Conservation (phyloP, 1,140 invertebrate species). For the Nymphalis io region DNA sequence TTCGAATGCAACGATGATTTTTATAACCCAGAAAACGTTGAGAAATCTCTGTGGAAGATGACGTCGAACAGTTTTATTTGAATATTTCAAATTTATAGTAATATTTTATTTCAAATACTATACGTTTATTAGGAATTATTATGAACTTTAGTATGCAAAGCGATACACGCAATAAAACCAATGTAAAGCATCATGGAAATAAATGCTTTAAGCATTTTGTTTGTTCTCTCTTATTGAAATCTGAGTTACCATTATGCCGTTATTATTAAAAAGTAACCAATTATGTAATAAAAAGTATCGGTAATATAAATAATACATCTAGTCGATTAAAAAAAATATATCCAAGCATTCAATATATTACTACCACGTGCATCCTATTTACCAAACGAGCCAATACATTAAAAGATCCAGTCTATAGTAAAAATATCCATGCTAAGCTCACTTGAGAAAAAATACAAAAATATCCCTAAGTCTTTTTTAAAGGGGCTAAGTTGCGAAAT, state of each 20-base stretch:
- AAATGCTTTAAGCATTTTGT: too few species aligned
- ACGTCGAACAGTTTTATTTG: slow-evolving; percentile 12
- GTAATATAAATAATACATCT: too few species aligned
- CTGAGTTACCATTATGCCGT: too few species aligned
- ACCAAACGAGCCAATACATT: slow-evolving; percentile 1
- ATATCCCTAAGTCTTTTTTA: slow-evolving; percentile 46
- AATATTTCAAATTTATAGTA: background rate
- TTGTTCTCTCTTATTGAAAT: too few species aligned
- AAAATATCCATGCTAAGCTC: background rate
- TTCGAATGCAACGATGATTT: slow-evolving; percentile 39
- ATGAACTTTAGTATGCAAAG: too few species aligned
- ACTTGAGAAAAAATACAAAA: slow-evolving; percentile 17
- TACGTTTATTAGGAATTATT: background rate
- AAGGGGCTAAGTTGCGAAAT: slow-evolving; percentile 54
- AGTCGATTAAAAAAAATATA: background rate
- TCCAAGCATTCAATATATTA: background rate
- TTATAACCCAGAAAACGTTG: slow-evolving; percentile 31
- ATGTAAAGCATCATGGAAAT: too few species aligned
- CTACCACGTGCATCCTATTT: background rate
- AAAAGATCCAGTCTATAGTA: background rate
- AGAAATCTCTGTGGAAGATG: slow-evolving; percentile 28
- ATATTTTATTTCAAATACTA: background rate
- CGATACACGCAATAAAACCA: rapidly evolving
- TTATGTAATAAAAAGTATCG: too few species aligned
- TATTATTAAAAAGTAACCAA: too few species aligned